Base-by-base conservation (phyloP, 2,888 invertebrate genomes). In the Lingula anatina region DNA sequence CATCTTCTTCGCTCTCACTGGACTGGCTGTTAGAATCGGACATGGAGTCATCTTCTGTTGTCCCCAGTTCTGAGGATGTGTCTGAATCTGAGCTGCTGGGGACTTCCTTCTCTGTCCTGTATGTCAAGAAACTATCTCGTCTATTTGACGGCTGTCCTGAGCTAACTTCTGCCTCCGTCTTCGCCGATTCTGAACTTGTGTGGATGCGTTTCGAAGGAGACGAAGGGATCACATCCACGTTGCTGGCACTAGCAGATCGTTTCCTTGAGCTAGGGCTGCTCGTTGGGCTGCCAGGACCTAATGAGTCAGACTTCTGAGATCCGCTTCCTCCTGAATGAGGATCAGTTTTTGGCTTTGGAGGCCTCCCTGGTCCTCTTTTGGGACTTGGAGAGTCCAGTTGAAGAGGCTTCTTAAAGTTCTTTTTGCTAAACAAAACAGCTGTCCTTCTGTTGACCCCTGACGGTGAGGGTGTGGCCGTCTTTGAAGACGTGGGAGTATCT, bases 391-490 rank as follows among this genome's bases (percentile, higher is more conserved):
- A 27, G 41, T 26, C 18, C 40, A 3, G 44, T 38, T 7, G 28
- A 25, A 23, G 31, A 39, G 18, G 25, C 27, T 23, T 44, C n/a
- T 56, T 56, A 31, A 62, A 52, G 26, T 66, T 85, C 75, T 88
- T 88, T 43, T 86, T 81, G 9, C 87, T 86, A 63, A 89, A 86
- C 27, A 89, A 76, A 25, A 89, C 88, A n/a, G 88, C 86, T 23
- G 86, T 88, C 65, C 88, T 71, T 26, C 86, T 78, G 69, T 86
- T 86, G 5, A 86, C 85, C 9, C 85, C 83, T 3, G 80, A 77
- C 0, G 82, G 81, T 1, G 82, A 31, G 9, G 31, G 31, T 31
- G 31, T 12, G 9, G 31, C 9, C 31, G 31, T 31, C 31, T 9
- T 12, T 9, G 31, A n/a, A n/a, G n/a, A n/a, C n/a, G n/a, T n/a